Base-by-base conservation (phyloP, 2,797 vertebrate genomes). In the Rhinoraja longicauda region DNA sequence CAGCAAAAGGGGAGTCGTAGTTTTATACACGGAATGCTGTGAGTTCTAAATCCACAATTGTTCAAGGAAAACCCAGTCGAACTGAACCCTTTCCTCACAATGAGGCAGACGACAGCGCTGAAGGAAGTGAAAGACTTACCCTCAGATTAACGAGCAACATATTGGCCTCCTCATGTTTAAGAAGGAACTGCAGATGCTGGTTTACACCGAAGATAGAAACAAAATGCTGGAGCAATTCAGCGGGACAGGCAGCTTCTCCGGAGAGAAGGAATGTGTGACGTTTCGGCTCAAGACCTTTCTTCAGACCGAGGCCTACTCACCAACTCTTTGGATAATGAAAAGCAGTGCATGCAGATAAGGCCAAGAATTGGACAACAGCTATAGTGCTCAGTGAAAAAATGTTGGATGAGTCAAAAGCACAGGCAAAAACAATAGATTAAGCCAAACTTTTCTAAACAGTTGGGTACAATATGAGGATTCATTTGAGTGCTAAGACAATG, bases 401-500 rank as follows among this genome's bases (percentile, higher is more conserved):
- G 17, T 57, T 93, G 75, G 93, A 93, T 0, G 62, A 2, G 0
- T 94, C 94, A 0, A 94, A 72, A 0, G 94, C 94, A 0, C n/a
- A n/a, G n/a, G n/a, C n/a, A n/a, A n/a, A n/a, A n/a, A n/a, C n/a
- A n/a, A n/a, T n/a, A n/a, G n/a, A n/a, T n/a, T 13, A 7, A 64
- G 29, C 36, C 62, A 67, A 88, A 67, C 19, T 36, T 15, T 84
- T 59, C 36, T 57, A 4, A 36, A 17, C n/a, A 36, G 0, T 88
- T 24, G 15, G n/a, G 1, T 36, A 64, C 17, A 8, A 32, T n/a
- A 88, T 64, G 4, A 19, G 12, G 57, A 17, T 88, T 88, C n/a
- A 88, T 64, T 3, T 64, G 15, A 8, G 67, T 64, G 32, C n/a
- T 88, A 62, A 62, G 67, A 17, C 59, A 59, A n/a, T 84, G 26